Evolutionary conservation across 2,797 vertebrate species (phyloP).

Genomic region (Acanthurus lineatus): DNA sequence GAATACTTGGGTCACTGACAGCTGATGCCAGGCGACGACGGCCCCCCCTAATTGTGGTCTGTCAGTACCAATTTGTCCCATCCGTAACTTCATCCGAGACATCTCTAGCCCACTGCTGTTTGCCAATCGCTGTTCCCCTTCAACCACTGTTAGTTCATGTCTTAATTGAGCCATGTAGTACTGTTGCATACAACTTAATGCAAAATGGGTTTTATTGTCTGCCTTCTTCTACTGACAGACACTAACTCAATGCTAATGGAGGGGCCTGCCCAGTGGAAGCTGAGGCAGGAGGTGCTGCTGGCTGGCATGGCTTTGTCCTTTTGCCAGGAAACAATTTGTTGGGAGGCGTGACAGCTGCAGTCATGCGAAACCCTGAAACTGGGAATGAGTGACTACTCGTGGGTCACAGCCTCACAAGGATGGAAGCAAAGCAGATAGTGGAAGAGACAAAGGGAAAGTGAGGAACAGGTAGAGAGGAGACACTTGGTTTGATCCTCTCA

Average conservation of each 20-base stretch:
- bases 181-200: conserved; percentile 62
- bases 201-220: conserved; percentile 66
- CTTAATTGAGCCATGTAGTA: conserved; percentile 67
- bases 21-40: conserved; percentile 62
- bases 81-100: conserved; percentile 66
- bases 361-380: conserved; percentile 65
- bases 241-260: conserved; percentile 75
- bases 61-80: conserved; percentile 79
- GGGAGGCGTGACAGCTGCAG: conserved; percentile 58
- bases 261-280: conserved; percentile 48
- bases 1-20: conserved; percentile 72
- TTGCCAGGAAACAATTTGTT: conserved; percentile 72
- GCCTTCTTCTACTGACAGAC: conserved; percentile 62
- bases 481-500: conserved; percentile 47
- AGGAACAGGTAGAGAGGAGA: conserved; percentile 36
- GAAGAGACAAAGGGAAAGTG: conserved; percentile 24
- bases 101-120: conserved; percentile 49
- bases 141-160: conserved; percentile 34
- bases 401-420: conserved; percentile 46
- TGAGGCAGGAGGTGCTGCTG: conserved; percentile 39
- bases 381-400: conserved; percentile 52
- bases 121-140: conserved; percentile 50
- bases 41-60: conserved; percentile 78
- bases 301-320: conserved; percentile 51
- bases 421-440: conserved; percentile 39